These are phyloP conservation scores for Lanius ludovicianus DNA, from an alignment of 2,113 vertebrate genomes.

Conservation along the genomic window DNA sequence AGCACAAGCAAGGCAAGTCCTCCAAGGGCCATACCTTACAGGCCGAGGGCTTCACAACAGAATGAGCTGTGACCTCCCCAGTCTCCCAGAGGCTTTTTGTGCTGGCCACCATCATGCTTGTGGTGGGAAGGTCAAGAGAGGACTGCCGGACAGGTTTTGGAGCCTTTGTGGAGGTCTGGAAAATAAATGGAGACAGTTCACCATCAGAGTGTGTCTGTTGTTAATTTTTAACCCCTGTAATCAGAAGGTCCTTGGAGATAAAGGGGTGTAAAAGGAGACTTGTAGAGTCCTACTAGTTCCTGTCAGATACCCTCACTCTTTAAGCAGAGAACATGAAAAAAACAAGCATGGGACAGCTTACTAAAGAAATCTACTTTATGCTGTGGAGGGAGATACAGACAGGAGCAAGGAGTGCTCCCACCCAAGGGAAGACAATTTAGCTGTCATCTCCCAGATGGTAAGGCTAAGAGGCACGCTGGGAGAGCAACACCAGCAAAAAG, in stretches of 20 bases:
- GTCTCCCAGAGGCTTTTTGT: conserved; percentile 90
- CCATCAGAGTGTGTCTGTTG: too few relatives aligned
- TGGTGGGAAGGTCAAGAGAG: conserved; percentile 77
- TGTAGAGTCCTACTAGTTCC: neutral
- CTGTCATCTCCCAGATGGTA: neutral
- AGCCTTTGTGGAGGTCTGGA: conserved; percentile 78
- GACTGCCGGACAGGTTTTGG: conserved; percentile 71
- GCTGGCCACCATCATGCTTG: conserved; percentile 80
- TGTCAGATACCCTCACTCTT: neutral
- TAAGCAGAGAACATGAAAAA: neutral
- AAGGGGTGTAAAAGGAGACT: neutral
- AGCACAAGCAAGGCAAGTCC: too few relatives aligned
- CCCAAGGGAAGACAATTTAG: neutral
- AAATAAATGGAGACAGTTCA: neutral
- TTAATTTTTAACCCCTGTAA: neutral
- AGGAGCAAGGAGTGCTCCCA: neutral
- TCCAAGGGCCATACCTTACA: conserved; percentile 77
- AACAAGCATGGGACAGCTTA: neutral
- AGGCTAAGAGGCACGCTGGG: neutral
- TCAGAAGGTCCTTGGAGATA: neutral
- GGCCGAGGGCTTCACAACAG: conserved; percentile 39
- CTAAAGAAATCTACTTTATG: neutral
- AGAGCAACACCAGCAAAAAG: neutral
- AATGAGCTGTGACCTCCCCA: conserved; percentile 81
- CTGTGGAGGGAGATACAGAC: neutral